Base-by-base conservation (phyloP, 2,797 vertebrate species). In the Podarcis siculus region DNA sequence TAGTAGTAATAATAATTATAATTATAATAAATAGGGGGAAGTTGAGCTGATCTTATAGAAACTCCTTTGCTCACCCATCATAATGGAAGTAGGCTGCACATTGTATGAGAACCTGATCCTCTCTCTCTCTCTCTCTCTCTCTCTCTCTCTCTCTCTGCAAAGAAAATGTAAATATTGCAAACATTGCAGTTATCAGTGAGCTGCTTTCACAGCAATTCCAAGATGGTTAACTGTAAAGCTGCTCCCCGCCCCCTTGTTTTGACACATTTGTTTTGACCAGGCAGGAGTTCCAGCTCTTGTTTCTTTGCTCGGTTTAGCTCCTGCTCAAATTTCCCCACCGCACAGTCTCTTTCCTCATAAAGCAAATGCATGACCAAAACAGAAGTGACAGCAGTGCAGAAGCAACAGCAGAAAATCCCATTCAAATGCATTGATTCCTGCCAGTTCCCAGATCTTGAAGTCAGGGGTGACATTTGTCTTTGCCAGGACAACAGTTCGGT, bases 351-450 rank as follows among this genome's bases (percentile, higher is more conserved):
- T 83, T 77, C 83, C 67, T 79, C 67, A 42, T 17, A 82, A 1
- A 61, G 64, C 89, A 88, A 92, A 58, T 10, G 73, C 37, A 42
- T 37, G 2, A 80, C 78, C 45, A 86, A 88, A 64, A 1, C 0
- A 87, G 86, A 85, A 8, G 6, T 27, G 69, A 3, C n/a, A 42
- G 8, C 4, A 82, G 2, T n/a, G 23, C 27, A 86, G 55, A 55
- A 55, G 49, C 49, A 55, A 55, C 1, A 90, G 66, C 42, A 87
- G 45, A 58, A 88, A 92, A 86, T 12, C 75, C 84, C 15, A 30
- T 39, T 67, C 78, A 76, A 82, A 67, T 4, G 37, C 87, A 83
- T 86, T 89, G 49, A 85, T 81, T 90, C 79, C 83, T 90, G 64
- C 32, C 73, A 61, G 69, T 76, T 86, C 82, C 85, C 30, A 85